Percentiles rank a stretch among this genome's conserved stretches.
Evolutionary conservation across 2,888 invertebrate genomes (phyloP).

Genomic region (Panopea generosa): DNA sequence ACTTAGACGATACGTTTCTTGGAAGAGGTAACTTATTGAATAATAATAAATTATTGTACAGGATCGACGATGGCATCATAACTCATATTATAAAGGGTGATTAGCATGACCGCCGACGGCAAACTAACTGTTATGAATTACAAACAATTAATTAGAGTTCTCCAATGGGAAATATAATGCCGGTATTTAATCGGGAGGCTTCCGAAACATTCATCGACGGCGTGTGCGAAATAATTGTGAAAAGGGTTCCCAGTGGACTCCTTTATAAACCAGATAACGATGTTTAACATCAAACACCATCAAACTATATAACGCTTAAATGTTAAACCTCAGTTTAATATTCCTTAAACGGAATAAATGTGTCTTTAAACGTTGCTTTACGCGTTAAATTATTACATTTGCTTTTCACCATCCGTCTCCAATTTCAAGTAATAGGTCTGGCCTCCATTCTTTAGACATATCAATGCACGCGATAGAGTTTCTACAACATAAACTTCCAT

Average conservation of each 20-base stretch:
- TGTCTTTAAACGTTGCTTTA: conserved; percentile 14
- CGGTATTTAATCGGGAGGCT: conserved; percentile 64
- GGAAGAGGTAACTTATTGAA: background rate
- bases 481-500: no score
- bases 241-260: conserved; percentile 44
- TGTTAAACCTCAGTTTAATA: no score
- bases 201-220: conserved; percentile 37
- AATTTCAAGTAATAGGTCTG: no score
- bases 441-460: no score
- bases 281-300: conserved; percentile 46
- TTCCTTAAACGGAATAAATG: conserved; percentile 27
- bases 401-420: no score
- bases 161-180: conserved; percentile 59
- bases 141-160: conserved; percentile 62
- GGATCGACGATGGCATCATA: conserved; percentile 2
- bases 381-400: no score
- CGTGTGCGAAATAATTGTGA: conserved; percentile 58
- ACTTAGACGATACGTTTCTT: background rate
- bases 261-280: conserved; percentile 43
- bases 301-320: background rate
- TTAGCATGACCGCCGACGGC: conserved; percentile 53
- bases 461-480: no score
- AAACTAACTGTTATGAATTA: conserved; percentile 60
- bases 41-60: conserved; percentile 7
- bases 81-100: conserved; percentile 32